These are phyloP conservation scores for Hipposideros larvatus DNA, from an alignment of 2,797 vertebrate species.

Conservation along the genomic window DNA sequence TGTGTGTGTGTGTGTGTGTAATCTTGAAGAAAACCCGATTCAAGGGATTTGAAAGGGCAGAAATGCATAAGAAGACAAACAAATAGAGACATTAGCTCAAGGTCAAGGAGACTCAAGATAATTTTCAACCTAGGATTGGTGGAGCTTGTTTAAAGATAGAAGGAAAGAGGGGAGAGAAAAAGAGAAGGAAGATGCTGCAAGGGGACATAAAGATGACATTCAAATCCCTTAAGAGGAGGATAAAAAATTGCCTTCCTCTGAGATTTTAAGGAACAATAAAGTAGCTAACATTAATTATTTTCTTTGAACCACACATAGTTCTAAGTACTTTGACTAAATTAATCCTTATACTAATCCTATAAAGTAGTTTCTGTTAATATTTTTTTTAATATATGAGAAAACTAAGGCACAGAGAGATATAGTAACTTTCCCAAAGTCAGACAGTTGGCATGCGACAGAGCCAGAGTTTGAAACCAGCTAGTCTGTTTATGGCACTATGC, in stretches of 20 bases:
- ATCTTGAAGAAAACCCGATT: background rate
- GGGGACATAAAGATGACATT: background rate
- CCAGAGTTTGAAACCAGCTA: background rate
- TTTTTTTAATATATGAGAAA: background rate
- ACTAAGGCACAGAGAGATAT: background rate
- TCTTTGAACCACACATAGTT: background rate
- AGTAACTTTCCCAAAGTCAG: background rate
- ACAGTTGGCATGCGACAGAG: background rate
- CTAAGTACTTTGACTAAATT: background rate
- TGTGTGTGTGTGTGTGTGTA: too few species aligned
- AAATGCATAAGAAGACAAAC: background rate
- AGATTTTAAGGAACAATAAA: background rate
- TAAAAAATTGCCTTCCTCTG: background rate
- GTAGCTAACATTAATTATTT: background rate
- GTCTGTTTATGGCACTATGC: background rate
- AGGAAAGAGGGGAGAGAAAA: background rate
- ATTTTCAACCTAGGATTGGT: background rate
- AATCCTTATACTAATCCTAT: background rate
- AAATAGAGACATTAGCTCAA: background rate
- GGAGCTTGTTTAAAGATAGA: conserved; percentile 8
- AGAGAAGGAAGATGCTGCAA: background rate
- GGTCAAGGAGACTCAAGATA: background rate
- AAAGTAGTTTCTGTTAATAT: background rate
- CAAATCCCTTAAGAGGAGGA: background rate
- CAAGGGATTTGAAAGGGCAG: background rate